These are phyloP conservation scores for Aricia artaxerxes DNA, from an alignment of 2,888 invertebrate genomes.

Conservation along the genomic window DNA sequence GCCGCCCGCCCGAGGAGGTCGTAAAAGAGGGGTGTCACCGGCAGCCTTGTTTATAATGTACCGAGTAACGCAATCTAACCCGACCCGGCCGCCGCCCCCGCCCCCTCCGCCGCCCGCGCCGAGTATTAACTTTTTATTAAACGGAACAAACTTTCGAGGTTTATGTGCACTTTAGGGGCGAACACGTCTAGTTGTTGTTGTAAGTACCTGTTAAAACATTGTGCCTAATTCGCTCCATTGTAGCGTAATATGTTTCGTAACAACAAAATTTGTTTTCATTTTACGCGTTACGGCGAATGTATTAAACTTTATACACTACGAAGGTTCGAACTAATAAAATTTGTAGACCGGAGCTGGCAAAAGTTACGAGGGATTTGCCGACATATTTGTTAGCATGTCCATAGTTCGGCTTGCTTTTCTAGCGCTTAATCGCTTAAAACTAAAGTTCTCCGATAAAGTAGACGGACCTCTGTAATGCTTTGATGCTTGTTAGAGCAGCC, in stretches of 20 bases:
- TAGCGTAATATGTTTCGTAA: constrained; percentile 11
- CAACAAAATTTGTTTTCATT: constrained; percentile 22
- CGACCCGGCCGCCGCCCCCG: constrained; percentile 48
- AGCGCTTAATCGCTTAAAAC: not conserved
- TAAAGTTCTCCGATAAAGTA: not conserved
- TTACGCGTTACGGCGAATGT: constrained; percentile 7
- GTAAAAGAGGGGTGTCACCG: constrained; percentile 74
- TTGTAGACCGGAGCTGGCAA: not conserved
- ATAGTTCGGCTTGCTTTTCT: not conserved
- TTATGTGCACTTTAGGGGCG: constrained; percentile 58
- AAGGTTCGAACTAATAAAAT: not conserved
- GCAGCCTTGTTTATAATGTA: constrained; percentile 78
- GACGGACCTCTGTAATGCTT: not conserved
- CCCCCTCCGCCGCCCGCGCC: constrained; percentile 54
- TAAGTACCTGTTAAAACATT: constrained; percentile 32
- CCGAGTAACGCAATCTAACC: constrained; percentile 72
- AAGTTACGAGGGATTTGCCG: not conserved
- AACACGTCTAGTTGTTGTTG: constrained; percentile 55
- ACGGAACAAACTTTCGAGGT: constrained; percentile 69
- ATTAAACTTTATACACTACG: constrained; percentile 8
- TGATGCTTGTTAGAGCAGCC: not conserved
- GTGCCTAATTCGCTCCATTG: constrained; percentile 23
- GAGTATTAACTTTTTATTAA: constrained; percentile 77
- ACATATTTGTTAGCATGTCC: constrained; percentile 7
- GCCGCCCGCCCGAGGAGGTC: constrained; percentile 62